phyloP scores from a whole-genome alignment of 1,140 invertebrate genomes.

The Metaphire vulgaris region DNA sequence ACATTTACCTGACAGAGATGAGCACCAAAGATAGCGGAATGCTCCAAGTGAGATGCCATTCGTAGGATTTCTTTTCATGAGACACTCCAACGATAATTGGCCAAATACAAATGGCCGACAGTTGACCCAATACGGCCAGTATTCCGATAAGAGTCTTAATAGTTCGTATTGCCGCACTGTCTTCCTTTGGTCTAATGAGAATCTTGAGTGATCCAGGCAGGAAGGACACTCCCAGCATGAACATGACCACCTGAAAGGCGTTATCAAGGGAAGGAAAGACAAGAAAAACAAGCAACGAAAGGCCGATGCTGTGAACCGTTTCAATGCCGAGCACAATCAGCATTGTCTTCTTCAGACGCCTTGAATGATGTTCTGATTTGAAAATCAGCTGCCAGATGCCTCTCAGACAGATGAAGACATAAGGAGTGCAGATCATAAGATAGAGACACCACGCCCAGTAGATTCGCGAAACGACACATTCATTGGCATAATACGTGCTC shows the following conservation, averaged over 20 bases:
- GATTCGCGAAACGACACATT: constrained; percentile 9
- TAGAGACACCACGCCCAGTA: constrained; percentile 23
- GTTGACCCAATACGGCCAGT: constrained; percentile 36
- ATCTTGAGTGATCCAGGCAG: constrained; percentile 41
- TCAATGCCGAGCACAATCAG: constrained; percentile 32
- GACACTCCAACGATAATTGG: constrained; percentile 32
- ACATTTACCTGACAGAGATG: constrained; percentile 41
- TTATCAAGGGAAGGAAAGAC: constrained; percentile 37
- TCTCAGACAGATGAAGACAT: constrained; percentile 16
- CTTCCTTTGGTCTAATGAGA: constrained; percentile 33
- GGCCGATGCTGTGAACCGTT: constrained; percentile 41
- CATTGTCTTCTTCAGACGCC: not conserved
- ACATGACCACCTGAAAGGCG: constrained; percentile 27
- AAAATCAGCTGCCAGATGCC: constrained; percentile 11
- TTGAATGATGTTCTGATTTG: constrained; percentile 8
- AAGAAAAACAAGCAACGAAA: constrained; percentile 43
- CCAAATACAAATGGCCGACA: constrained; percentile 39
- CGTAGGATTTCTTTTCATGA: not conserved
- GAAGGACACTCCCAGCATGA: constrained; percentile 37
- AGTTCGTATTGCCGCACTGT: constrained; percentile 19
- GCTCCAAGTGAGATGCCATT: constrained; percentile 24
- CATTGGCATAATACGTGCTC: not conserved
- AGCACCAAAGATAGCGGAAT: constrained; percentile 42
- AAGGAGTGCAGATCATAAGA: constrained; percentile 22
- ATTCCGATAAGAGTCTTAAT: constrained; percentile 35